Percentiles rank a stretch among this genome's conserved stretches.
Conservation (phyloP, 2,797 vertebrate species). For the Cottoperca gobio region DNA sequence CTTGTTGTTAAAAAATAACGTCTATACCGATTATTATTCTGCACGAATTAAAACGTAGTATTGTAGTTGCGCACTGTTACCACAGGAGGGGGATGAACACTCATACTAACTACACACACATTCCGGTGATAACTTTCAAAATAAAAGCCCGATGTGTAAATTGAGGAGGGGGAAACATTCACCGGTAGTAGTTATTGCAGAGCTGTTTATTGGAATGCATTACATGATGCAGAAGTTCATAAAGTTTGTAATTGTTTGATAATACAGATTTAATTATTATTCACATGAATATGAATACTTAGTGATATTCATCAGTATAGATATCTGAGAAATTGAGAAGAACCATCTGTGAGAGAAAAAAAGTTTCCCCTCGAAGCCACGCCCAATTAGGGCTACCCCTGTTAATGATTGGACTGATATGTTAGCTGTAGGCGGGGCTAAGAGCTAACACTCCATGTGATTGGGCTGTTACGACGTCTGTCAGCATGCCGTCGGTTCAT, state of each 20-base stretch:
- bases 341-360: not conserved
- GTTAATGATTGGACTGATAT: slow-evolving; percentile 52
- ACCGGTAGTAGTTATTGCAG: not conserved
- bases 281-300: not conserved
- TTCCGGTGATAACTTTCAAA: slow-evolving; percentile 6
- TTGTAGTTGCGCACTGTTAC: not conserved
- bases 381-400: slow-evolving; percentile 28
- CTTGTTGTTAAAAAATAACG: not conserved
- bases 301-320: not conserved
- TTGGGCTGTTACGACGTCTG: slow-evolving; percentile 59
- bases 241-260: not conserved
- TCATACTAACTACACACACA: not conserved
- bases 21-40: not conserved
- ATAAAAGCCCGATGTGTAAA: slow-evolving; percentile 7
- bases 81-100: slow-evolving; percentile 24
- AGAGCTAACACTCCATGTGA: slow-evolving; percentile 5
- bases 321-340: not conserved
- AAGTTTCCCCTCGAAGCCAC: slow-evolving; percentile 22
- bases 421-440: not conserved
- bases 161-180: not conserved
- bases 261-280: not conserved
- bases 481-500: slow-evolving; percentile 40
- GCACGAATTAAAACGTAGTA: not conserved
- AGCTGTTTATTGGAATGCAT: not conserved
- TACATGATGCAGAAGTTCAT: not conserved